These are phyloP conservation scores for Hirundichthys speculiger DNA, from an alignment of 2,113 vertebrate genomes.

Conservation along the genomic window DNA sequence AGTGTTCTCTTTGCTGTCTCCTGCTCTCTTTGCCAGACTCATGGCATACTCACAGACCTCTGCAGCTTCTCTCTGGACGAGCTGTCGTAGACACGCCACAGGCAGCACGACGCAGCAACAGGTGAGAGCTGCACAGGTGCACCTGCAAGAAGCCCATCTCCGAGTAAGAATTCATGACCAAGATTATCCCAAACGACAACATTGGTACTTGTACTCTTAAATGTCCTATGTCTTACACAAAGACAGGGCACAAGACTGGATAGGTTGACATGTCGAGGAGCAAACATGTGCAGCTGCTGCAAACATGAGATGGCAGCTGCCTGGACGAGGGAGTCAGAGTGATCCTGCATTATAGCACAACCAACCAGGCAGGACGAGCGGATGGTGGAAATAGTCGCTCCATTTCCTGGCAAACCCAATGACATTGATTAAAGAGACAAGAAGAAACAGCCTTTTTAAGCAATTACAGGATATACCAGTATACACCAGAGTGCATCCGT, in stretches of 20 bases:
- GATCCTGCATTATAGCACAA: slow-evolving; percentile 99
- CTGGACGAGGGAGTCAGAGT: slow-evolving; percentile 96
- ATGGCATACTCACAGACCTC: slow-evolving; percentile 98
- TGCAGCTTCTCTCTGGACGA: slow-evolving; percentile 94
- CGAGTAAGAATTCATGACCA: neutral
- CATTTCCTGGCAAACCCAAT: slow-evolving; percentile 83
- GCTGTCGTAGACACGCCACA: slow-evolving; percentile 95
- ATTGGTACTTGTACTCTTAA: neutral
- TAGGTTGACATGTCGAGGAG: slow-evolving; percentile 95
- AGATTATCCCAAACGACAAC: neutral
- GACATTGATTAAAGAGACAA: neutral
- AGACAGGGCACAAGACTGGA: slow-evolving; percentile 97
- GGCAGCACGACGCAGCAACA: slow-evolving; percentile 92
- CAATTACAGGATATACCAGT: neutral
- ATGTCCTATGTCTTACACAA: slow-evolving; percentile 58
- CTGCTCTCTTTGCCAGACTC: slow-evolving; percentile 90
- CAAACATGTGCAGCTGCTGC: slow-evolving; percentile 99
- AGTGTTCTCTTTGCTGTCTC: slow-evolving; percentile 88
- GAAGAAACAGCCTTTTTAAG: slow-evolving; percentile 1
- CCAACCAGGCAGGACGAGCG: slow-evolving; percentile 98
- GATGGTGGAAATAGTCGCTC: slow-evolving; percentile 94
- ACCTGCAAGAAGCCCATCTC: slow-evolving; percentile 78
- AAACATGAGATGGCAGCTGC: slow-evolving; percentile 98
- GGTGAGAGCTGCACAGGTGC: slow-evolving; percentile 95
- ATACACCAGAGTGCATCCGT: neutral